Conservation (phyloP, 2,113 vertebrate species). For the Rhagologus leucostigma region DNA sequence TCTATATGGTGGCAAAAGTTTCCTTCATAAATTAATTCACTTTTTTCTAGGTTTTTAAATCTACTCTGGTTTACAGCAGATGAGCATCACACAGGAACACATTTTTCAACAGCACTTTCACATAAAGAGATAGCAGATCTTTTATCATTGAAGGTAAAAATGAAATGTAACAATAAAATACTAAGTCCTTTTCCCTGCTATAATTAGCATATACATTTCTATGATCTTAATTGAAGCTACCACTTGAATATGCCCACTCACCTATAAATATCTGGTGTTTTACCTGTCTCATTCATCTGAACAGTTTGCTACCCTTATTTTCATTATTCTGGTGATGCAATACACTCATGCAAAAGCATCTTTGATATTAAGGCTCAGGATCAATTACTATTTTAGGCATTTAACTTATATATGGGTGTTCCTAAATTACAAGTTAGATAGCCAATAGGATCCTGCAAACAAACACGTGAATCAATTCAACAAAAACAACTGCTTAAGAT, state of each 20-base stretch:
- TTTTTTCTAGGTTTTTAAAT: background rate
- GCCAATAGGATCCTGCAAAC: background rate
- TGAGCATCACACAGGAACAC: background rate
- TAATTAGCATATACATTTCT: background rate
- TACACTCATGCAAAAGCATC: background rate
- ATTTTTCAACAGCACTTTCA: background rate
- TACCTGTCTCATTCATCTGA: background rate
- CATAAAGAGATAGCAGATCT: background rate
- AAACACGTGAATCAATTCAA: background rate
- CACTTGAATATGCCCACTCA: background rate
- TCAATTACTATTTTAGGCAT: background rate
- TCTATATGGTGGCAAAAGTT: background rate
- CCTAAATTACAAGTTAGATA: background rate
- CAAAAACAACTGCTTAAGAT: background rate
- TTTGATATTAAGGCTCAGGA: background rate
- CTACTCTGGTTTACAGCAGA: background rate
- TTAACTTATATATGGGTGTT: background rate
- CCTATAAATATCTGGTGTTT: background rate
- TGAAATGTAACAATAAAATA: background rate
- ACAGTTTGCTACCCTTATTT: background rate
- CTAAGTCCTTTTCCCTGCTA: background rate
- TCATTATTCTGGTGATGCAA: background rate
- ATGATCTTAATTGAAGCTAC: background rate
- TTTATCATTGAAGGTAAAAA: background rate
- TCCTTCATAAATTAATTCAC: background rate